phyloP scores from a whole-genome alignment of 2,888 invertebrate species.

The Pterostichus madidus region DNA sequence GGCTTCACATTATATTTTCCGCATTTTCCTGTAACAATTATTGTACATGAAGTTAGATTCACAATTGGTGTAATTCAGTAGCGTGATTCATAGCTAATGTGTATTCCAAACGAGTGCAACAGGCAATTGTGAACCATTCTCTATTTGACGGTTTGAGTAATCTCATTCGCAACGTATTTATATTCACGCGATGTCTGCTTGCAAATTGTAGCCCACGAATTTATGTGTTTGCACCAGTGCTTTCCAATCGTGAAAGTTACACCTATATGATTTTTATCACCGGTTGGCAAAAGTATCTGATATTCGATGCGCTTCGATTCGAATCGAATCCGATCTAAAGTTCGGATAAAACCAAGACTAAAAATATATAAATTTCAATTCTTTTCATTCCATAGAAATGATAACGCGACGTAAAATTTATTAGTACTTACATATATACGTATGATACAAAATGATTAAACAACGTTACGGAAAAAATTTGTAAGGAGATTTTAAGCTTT shows the following conservation, averaged over 20 bases:
- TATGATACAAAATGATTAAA: no score
- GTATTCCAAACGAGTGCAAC: conserved; percentile 8
- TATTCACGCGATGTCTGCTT: conserved; percentile 36
- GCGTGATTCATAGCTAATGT: neutral
- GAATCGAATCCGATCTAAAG: no score
- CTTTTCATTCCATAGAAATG: no score
- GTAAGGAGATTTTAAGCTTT: no score
- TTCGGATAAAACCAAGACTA: no score
- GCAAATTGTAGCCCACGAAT: conserved; percentile 43
- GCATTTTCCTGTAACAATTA: neutral
- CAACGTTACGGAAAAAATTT: no score
- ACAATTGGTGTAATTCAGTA: neutral
- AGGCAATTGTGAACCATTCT: conserved; percentile 28
- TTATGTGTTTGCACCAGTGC: neutral
- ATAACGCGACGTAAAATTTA: no score
- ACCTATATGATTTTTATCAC: no score
- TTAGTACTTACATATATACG: no score
- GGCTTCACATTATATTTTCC: neutral
- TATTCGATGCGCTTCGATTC: no score
- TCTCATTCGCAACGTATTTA: conserved; percentile 50
- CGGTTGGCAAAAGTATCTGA: no score
- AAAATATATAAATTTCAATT: no score
- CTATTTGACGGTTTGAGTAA: conserved; percentile 52
- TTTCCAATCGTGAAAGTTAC: neutral
- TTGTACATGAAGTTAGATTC: neutral